Evolutionary conservation across 2,797 vertebrate genomes (phyloP).

Genomic region (Xenopus petersii): DNA sequence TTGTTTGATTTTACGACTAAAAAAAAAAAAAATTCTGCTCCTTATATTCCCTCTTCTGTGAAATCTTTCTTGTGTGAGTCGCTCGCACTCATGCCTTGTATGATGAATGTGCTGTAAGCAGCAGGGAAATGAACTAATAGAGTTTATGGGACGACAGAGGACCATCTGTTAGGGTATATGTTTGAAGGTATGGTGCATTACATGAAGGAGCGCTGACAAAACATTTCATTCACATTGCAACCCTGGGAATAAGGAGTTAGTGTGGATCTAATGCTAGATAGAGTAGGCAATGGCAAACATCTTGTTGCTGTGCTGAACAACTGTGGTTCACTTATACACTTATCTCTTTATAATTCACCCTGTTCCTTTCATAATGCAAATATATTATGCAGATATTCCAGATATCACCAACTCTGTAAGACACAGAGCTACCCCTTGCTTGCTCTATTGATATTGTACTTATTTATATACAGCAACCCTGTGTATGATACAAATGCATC

Average conservation of each 20-base stretch:
- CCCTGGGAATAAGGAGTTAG: constrained; percentile 54
- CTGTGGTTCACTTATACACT: too few relatives aligned
- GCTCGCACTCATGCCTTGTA: constrained; percentile 50
- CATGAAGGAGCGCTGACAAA: constrained; percentile 60
- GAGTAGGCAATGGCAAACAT: neutral
- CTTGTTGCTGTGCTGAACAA: neutral
- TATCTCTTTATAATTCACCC: neutral
- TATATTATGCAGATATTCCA: neutral
- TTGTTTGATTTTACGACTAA: too few relatives aligned
- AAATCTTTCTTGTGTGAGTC: constrained; percentile 43
- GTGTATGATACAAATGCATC: neutral
- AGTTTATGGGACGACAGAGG: constrained; percentile 66
- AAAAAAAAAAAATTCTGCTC: too few relatives aligned
- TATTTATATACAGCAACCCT: neutral
- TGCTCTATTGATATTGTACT: too few relatives aligned
- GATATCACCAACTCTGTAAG: neutral
- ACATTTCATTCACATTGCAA: constrained; percentile 65
- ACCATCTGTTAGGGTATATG: constrained; percentile 75
- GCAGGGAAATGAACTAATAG: constrained; percentile 63
- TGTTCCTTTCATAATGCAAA: neutral
- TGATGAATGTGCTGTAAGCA: constrained; percentile 62
- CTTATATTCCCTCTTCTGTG: neutral
- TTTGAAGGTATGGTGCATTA: constrained; percentile 65
- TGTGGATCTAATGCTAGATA: neutral
- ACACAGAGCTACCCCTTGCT: neutral